Percentiles rank a stretch among this genome's conserved stretches.
These are phyloP conservation scores for Selene dorsalis DNA, from an alignment of 2,797 vertebrate species.

Conservation along the genomic window DNA sequence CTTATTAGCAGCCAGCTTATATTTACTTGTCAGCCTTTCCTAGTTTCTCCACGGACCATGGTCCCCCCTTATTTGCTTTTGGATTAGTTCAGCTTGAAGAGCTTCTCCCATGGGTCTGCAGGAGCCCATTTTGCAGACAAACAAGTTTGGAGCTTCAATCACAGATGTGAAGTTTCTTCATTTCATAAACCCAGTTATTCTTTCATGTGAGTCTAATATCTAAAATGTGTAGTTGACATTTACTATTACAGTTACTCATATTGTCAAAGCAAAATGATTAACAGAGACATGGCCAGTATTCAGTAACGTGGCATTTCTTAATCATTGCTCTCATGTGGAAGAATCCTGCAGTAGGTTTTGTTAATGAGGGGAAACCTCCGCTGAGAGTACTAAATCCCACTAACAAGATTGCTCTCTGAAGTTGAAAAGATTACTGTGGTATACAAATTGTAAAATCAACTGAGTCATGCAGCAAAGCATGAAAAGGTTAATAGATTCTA, in stretches of 20 bases:
- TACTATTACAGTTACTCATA: neutral
- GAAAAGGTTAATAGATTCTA: conserved; percentile 41
- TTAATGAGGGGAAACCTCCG: conserved; percentile 20
- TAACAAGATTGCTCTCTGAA: conserved; percentile 35
- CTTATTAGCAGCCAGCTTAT: conserved; percentile 64
- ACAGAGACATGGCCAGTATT: conserved; percentile 4
- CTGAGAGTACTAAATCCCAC: conserved; percentile 35
- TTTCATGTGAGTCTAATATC: neutral
- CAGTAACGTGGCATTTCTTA: conserved; percentile 1
- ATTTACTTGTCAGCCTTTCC: conserved; percentile 56
- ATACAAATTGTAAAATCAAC: conserved; percentile 40
- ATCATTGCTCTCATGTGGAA: conserved; percentile 8
- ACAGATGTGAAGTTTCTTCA: conserved; percentile 29
- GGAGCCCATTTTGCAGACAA: conserved; percentile 57
- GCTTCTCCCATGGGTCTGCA: conserved; percentile 47
- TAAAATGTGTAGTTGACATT: conserved; percentile 17
- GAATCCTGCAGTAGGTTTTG: conserved; percentile 21
- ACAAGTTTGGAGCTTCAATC: conserved; percentile 57
- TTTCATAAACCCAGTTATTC: conserved; percentile 22
- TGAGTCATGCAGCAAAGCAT: conserved; percentile 58
- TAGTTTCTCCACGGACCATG: conserved; percentile 42
- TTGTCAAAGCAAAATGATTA: neutral
- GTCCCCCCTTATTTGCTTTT: conserved; percentile 47
- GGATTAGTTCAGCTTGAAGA: conserved; percentile 71
- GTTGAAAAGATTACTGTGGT: conserved; percentile 36